phyloP scores from a whole-genome alignment of 2,797 vertebrate genomes.

The Pogoniulus pusillus region DNA sequence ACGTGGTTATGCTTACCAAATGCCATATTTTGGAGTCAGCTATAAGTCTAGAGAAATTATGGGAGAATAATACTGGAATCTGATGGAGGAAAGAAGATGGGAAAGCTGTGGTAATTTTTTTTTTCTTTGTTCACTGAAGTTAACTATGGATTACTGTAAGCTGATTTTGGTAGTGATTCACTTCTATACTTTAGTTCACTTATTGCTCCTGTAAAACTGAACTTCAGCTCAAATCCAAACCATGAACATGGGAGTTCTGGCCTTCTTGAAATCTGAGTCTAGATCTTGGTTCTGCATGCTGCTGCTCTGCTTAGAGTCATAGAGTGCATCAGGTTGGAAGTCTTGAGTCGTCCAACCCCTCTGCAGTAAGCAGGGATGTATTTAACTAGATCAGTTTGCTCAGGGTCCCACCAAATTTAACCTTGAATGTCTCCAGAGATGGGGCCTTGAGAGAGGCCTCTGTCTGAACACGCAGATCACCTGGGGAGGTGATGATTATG shows the following conservation, averaged over 20 bases:
- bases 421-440: too few species aligned
- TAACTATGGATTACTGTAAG: background rate
- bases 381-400: too few species aligned
- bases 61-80: background rate
- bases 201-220: background rate
- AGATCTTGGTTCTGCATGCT: background rate
- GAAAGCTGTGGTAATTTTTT: background rate
- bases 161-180: background rate
- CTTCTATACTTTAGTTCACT: background rate
- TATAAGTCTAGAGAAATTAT: background rate
- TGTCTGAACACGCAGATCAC: too few species aligned
- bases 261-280: background rate
- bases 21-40: background rate
- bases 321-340: too few species aligned
- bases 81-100: background rate
- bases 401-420: too few species aligned
- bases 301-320: background rate
- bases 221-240: background rate
- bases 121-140: background rate
- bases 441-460: too few species aligned
- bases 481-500: too few species aligned
- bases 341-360: too few species aligned
- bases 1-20: background rate
- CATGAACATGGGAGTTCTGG: background rate
- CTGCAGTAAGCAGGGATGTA: too few species aligned